Base-by-base conservation (phyloP, 1,140 invertebrate genomes). In the Cotesia vestalis region DNA sequence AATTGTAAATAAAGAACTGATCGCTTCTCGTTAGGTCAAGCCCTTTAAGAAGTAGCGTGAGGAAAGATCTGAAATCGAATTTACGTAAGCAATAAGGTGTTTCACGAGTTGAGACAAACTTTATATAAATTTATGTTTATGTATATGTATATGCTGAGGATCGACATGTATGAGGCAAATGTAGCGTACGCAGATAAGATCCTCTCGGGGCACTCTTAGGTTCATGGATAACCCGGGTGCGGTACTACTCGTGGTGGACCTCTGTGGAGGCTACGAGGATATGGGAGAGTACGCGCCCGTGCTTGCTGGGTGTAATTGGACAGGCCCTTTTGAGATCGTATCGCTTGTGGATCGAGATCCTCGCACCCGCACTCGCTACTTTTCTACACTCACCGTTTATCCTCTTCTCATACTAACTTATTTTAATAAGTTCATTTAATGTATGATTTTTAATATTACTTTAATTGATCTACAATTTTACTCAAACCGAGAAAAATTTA, bases 101-200 rank as follows among this genome's bases (percentile, higher is more conserved):
- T 57, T 66, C 62, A 53, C 62, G 60, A 40, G 67, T 11, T 63
- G 60, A 40, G 67, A 12, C 14, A 36, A 14, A 69, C 35, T 69
- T 60, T 34, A 69, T 55, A 69, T 27, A 60, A 51, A 46, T 59
- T 38, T 46, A 46, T 46, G 4, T 55, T 17, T 67, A 57, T 36
- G 46, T 17, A 60, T 17, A 9, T 20, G 34, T 20, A n/a, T 34
- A 69, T 14, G 40, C 8, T 27, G 34, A 46, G 20, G 51, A 66
- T 73, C 60, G 63, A 75, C 66, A 66, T 69, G 60, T 77, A 76
- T 70, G 74, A 61, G 71, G 46, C 64, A 70, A 76, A 66, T 67
- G 72, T 78, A 79, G 77, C 77, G 74, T 79, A 78, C 78, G 78
- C 73, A 79, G 79, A 80, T 80, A 80, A 80, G 78, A 80, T 80